Conservation (phyloP, 1,140 invertebrate genomes). For the Polyergus mexicanus region DNA sequence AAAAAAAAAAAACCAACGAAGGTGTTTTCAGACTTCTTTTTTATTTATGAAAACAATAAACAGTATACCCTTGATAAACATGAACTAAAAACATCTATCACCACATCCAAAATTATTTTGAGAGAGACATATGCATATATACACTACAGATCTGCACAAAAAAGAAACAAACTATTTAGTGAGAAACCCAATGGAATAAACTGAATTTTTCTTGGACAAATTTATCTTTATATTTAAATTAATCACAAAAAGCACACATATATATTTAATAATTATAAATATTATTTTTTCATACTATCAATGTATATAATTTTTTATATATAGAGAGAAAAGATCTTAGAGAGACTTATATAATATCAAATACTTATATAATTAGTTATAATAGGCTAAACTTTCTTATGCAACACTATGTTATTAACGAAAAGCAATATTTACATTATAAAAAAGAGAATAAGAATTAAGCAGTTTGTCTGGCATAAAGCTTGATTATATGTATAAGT, state of each 20-base stretch:
- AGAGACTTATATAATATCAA: not conserved
- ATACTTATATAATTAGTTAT: constrained; percentile 2
- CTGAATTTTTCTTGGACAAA: constrained; percentile 73
- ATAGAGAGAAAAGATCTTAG: not conserved
- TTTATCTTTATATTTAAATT: constrained; percentile 67
- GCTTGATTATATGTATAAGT: constrained; percentile 4
- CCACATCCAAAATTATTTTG: constrained; percentile 75
- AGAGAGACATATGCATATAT: constrained; percentile 73
- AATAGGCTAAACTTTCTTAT: not conserved
- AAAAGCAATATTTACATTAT: constrained; percentile 14
- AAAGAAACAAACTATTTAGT: constrained; percentile 74
- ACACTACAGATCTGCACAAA: constrained; percentile 74
- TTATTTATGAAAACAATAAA: constrained; percentile 68
- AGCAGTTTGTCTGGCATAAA: not conserved
- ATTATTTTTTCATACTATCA: constrained; percentile 34
- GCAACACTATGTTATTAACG: not conserved
- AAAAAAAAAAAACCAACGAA: constrained; percentile 56
- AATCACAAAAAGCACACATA: not conserved
- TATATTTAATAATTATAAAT: constrained; percentile 10
- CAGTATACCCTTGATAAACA: constrained; percentile 65
- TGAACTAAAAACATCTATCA: constrained; percentile 72
- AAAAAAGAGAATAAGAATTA: not conserved
- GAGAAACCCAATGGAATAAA: constrained; percentile 77
- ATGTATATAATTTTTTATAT: constrained; percentile 10
- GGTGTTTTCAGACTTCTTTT: constrained; percentile 59